Base-by-base conservation (phyloP, 30 jellyfish, hydroid and myxozoan genomes). In the Nemopilema nomurai region DNA sequence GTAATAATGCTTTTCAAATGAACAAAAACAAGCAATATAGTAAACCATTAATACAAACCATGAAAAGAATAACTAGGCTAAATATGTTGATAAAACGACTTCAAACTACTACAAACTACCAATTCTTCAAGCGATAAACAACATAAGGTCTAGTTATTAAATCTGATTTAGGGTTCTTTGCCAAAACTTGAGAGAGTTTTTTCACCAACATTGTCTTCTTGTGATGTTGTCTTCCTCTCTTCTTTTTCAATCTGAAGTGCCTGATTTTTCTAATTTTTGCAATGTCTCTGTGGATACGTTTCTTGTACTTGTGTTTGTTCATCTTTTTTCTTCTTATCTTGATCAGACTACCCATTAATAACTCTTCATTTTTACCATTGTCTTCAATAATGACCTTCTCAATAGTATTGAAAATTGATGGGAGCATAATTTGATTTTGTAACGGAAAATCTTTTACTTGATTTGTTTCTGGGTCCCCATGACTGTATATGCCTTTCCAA, bases 221-320 rank as follows among this genome's bases (percentile, higher is more conserved):
- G 73, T 76, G 67, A 4, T 90, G 89, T 53, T 83, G 90, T 16
- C 77, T 74, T 79, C 79, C 62, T 53, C 83, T 51, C 67, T 73
- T 78, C 52, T 74, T 77, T 49, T 70, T 84, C 82, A 76, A 30
- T 62, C 98, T 81, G 31, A 79, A 68, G 28, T 41, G 69, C 50
- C 89, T 69, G 49, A 93, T 71, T 20, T 84, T 84, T 33, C 97
- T 70, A n/a, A 80, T 79, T 64, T 89, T 89, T 8, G 98, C 98
- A 9, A 84, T 91, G 71, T 93, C 98, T 19, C 98, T 85, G 69
- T 89, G 83, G 57, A 77, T 77, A 51, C 98, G 82, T 65, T 93
- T 93, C 86, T 89, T 76, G 68, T 75, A 84, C 70, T 93, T 93
- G 53, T 93, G 98, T 81, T 93, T 93, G 69, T 93, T 93, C 98